These are phyloP conservation scores for Gerris lacustris DNA, from an alignment of 2,888 invertebrate genomes.

Conservation along the genomic window DNA sequence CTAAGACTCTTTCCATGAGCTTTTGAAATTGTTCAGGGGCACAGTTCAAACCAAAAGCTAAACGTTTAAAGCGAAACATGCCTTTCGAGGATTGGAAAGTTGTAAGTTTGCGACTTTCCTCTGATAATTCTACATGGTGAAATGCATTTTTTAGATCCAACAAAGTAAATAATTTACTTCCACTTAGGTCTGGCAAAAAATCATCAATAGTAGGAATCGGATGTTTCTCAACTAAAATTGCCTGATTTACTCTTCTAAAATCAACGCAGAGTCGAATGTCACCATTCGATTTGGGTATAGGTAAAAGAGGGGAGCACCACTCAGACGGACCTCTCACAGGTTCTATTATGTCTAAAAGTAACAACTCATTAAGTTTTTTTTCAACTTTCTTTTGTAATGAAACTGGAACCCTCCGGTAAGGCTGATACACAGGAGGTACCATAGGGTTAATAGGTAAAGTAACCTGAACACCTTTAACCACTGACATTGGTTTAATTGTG, in stretches of 20 bases:
- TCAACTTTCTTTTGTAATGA: background rate
- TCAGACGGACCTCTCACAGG: too few relatives aligned
- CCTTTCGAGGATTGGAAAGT: conserved; percentile 29
- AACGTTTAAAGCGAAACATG: conserved; percentile 26
- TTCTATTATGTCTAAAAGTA: too few relatives aligned
- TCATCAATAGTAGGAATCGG: background rate
- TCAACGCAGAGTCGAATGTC: background rate
- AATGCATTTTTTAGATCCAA: background rate
- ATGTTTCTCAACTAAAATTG: background rate
- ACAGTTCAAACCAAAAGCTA: conserved; percentile 28
- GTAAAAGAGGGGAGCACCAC: background rate
- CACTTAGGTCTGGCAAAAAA: background rate
- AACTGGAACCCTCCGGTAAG: background rate
- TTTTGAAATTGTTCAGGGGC: conserved; percentile 26
- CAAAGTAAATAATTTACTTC: background rate
- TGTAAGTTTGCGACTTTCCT: background rate
- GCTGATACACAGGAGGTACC: background rate
- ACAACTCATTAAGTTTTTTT: background rate
- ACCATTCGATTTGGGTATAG: background rate
- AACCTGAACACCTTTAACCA: too few relatives aligned
- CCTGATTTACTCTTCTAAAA: background rate
- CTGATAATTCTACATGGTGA: background rate
- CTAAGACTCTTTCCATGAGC: conserved; percentile 22
- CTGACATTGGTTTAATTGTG: too few relatives aligned
- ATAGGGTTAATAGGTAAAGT: too few relatives aligned